Base-by-base conservation (phyloP, 2,797 vertebrate genomes). In the Ceryle rudis region DNA sequence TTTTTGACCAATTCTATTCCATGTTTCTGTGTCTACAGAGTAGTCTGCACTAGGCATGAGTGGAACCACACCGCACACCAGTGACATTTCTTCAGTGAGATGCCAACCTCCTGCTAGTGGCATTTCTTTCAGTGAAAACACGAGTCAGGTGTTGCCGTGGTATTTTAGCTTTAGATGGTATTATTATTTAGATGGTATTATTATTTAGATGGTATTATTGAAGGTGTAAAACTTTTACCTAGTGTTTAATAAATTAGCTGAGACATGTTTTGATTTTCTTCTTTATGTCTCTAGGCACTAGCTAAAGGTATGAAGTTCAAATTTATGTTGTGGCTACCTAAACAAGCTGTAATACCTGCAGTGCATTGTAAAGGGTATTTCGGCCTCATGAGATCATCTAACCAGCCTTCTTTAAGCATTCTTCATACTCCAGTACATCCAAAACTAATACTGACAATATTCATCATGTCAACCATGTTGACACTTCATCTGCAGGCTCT, bases 361-460 rank as follows among this genome's bases (percentile, higher is more conserved):
- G 49, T 74, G 75, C 79, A 86, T 62, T 92, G 69, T 61, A 91
- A 95, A 85, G 86, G 73, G 61, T 89, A 93, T 93, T 94, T 96
- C 87, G 83, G 73, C 72, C 89, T 88, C 0, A 0, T 94, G 87
- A 93, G 87, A 88, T 83, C 81, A 94, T 69, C 85, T 95, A 91
- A 82, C 25, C 78, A 91, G 84, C 64, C 66, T 88, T 85, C 91
- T 86, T 85, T 87, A 87, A 92, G 84, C 84, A 69, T 72, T 91
- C 73, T 79, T 93, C 60, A 71, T 61, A 62, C 64, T 80, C 31
- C 67, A 94, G 55, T 35, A 84, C 86, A 89, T 96, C 85, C 93
- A 96, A 89, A 94, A 91, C 85, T 94, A 97, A 81, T 82, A 89
- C 33, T 97, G 93, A 90, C 94, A 92, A 84, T 90, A 96, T 89